phyloP scores from a whole-genome alignment of 2,888 invertebrate genomes.

The Trilocha varians region DNA sequence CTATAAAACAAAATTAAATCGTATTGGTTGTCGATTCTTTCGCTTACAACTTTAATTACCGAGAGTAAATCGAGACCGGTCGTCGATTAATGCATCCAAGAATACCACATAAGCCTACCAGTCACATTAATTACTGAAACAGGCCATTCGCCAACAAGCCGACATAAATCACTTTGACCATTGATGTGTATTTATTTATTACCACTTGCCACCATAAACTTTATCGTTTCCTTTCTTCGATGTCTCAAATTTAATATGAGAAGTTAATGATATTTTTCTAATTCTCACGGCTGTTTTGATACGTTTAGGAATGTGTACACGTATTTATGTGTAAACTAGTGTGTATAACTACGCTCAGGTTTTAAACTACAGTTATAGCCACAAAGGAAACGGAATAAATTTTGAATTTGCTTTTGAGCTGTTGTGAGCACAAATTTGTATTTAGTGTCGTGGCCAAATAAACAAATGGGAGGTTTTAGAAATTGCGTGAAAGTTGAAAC shows the following conservation, averaged over 20 bases:
- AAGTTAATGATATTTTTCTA: not conserved
- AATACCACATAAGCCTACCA: conserved; percentile 32
- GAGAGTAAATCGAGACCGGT: conserved; percentile 14
- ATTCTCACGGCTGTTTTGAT: not conserved
- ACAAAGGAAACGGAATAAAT: no score
- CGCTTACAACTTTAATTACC: no score
- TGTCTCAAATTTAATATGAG: not conserved
- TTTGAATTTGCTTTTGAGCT: no score
- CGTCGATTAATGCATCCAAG: conserved; percentile 26
- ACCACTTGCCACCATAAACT: conserved; percentile 14
- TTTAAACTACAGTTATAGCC: no score
- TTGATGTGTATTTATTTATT: conserved; percentile 21
- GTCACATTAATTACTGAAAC: conserved; percentile 25
- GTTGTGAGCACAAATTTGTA: no score
- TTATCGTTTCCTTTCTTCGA: not conserved
- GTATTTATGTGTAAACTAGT: no score
- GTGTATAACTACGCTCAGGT: no score
- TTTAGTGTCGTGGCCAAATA: no score
- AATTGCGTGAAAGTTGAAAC: no score
- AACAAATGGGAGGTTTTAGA: no score
- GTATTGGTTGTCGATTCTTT: no score
- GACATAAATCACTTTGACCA: conserved; percentile 24
- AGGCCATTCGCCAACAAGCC: conserved; percentile 24
- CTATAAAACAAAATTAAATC: no score
- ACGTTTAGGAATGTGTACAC: not conserved